Conservation (phyloP, 1,140 invertebrate species). For the Anoplophora glabripennis region DNA sequence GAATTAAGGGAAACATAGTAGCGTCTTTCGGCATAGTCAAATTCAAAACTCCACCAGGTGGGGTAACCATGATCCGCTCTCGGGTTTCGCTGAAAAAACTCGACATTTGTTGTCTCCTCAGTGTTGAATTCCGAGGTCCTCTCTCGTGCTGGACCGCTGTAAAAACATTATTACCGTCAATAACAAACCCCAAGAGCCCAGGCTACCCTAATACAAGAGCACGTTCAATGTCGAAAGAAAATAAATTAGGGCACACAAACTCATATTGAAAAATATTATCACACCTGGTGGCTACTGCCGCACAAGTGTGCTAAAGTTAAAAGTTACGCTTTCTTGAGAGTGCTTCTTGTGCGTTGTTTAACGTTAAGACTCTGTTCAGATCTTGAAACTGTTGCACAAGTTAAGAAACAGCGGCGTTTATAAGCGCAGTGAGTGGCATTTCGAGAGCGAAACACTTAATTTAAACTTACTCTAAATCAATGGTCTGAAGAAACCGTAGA, state of each 20-base stretch:
- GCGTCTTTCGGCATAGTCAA: constrained; percentile 15
- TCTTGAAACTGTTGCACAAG: too few relatives aligned
- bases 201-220: neutral
- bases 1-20: constrained; percentile 3
- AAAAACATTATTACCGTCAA: constrained; percentile 36
- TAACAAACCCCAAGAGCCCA: neutral
- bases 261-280: constrained; percentile 13
- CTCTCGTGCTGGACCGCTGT: constrained; percentile 96
- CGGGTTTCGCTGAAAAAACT: constrained; percentile 52
- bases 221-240: neutral
- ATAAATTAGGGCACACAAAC: neutral
- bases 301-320: constrained; percentile 4
- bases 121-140: constrained; percentile 90
- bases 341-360: too few relatives aligned
- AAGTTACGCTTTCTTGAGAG: constrained; percentile 8
- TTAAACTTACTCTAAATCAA: too few relatives aligned
- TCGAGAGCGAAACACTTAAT: too few relatives aligned
- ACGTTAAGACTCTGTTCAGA: too few relatives aligned
- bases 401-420: too few relatives aligned
- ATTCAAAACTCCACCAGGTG: constrained; percentile 23
- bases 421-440: too few relatives aligned
- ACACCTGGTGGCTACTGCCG: constrained; percentile 14
- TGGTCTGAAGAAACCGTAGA: too few relatives aligned
- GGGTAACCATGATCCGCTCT: constrained; percentile 19
- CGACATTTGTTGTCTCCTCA: constrained; percentile 73